These are phyloP conservation scores for Eucriotettix oculatus DNA, from an alignment of 2,888 invertebrate species.

Conservation along the genomic window DNA sequence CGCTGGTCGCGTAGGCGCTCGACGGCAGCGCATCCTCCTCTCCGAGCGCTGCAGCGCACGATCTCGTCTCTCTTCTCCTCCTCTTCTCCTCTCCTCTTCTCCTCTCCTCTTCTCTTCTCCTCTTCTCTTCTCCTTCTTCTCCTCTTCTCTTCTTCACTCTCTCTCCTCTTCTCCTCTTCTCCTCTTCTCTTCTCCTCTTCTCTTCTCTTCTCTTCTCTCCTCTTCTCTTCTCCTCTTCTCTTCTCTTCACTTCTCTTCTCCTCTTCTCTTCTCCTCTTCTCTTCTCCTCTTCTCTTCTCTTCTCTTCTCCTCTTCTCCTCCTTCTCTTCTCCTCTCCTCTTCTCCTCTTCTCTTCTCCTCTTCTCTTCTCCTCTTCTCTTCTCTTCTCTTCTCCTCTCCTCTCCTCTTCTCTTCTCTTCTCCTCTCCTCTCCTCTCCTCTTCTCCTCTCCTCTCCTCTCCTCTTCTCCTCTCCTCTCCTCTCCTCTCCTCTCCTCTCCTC, in stretches of 20 bases:
- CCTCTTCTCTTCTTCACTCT: neutral
- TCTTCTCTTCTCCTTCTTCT: neutral
- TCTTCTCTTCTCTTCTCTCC: neutral
- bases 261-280: neutral
- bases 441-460: neutral
- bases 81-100: neutral
- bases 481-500: neutral
- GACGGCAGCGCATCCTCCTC: too few relatives aligned
- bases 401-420: neutral
- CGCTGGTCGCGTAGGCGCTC: too few relatives aligned
- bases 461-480: neutral
- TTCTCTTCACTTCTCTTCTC: neutral
- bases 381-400: neutral
- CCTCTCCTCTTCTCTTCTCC: neutral
- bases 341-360: neutral
- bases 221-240: neutral
- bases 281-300: neutral
- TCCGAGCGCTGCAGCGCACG: neutral
- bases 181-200: neutral
- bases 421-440: neutral
- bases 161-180: neutral
- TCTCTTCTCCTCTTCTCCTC: neutral
- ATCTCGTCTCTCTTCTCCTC: neutral
- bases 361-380: neutral
- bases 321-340: neutral